Conservation (phyloP, 2,888 invertebrate genomes). For the Cerastis rubricosa region DNA sequence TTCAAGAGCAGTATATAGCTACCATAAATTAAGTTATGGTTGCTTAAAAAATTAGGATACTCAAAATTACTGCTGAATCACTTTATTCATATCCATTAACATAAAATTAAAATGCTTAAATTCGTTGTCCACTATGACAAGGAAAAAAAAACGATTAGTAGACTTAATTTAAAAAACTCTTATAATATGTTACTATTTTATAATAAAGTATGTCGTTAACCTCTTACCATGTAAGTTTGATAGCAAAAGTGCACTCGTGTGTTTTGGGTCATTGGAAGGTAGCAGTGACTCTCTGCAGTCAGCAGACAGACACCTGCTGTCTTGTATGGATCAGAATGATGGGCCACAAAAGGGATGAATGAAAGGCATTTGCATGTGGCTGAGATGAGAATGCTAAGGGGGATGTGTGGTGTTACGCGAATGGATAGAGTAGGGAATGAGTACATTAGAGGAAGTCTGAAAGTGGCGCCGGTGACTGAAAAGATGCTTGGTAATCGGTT, state of each 20-base stretch:
- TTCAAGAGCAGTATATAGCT: neutral
- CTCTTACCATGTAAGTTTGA: too few species aligned
- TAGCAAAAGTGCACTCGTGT: neutral
- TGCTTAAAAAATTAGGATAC: neutral
- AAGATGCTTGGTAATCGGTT: too few species aligned
- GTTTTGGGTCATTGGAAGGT: neutral
- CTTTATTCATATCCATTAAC: neutral
- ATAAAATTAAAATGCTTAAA: slow-evolving; percentile 17
- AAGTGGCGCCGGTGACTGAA: too few species aligned
- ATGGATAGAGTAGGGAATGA: too few species aligned
- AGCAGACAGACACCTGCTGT: too few species aligned
- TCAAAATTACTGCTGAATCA: slow-evolving; percentile 7
- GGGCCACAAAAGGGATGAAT: too few species aligned
- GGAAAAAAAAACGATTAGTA: neutral
- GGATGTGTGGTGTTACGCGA: too few species aligned
- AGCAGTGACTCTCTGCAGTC: too few species aligned
- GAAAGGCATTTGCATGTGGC: too few species aligned
- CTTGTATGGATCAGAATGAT: too few species aligned
- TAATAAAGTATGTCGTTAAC: neutral
- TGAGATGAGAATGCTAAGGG: too few species aligned
- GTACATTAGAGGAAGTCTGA: too few species aligned
- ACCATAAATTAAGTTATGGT: neutral
- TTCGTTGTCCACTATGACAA: neutral
- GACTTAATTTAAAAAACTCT: neutral
- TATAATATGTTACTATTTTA: neutral